Conservation (phyloP, 1,140 invertebrate species). For the Potamilus streckersoni region DNA sequence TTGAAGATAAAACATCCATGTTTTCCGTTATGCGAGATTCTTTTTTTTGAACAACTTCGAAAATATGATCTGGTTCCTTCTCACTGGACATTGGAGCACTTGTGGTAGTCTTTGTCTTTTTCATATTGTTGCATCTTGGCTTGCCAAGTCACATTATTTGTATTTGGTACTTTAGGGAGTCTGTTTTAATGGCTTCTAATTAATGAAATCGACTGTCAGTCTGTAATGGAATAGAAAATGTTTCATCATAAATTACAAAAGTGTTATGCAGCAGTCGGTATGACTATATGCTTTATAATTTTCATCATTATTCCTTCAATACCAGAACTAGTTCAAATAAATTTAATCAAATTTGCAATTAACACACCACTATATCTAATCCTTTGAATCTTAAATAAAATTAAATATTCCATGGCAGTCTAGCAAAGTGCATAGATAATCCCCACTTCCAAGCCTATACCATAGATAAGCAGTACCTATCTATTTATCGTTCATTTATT, state of each 20-base stretch:
- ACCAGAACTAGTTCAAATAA: no score
- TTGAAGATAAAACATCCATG: constrained; percentile 41
- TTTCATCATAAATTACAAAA: not conserved
- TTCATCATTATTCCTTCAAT: not conserved
- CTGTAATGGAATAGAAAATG: constrained; percentile 23
- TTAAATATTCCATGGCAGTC: no score
- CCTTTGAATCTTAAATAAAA: no score
- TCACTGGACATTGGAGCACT: constrained; percentile 11
- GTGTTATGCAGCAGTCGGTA: constrained; percentile 14
- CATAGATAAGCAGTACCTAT: no score
- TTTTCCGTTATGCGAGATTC: constrained; percentile 24
- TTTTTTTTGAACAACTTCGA: constrained; percentile 9
- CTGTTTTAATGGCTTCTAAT: constrained; percentile 5
- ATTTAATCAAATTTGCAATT: no score
- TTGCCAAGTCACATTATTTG: constrained; percentile 2
- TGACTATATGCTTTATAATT: constrained; percentile 17
- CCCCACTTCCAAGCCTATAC: no score
- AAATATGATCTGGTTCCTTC: constrained; percentile 28
- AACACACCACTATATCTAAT: no score
- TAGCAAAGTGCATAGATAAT: no score
- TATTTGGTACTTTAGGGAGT: constrained; percentile 5
- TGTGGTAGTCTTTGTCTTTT: constrained; percentile 12
- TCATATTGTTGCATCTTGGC: constrained; percentile 36
- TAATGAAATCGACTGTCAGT: constrained; percentile 31
- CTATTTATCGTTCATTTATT: no score